Percentiles rank a stretch among this genome's conserved stretches.
phyloP scores from a whole-genome alignment of 2,888 invertebrate genomes.

The Drosophila lutescens region DNA sequence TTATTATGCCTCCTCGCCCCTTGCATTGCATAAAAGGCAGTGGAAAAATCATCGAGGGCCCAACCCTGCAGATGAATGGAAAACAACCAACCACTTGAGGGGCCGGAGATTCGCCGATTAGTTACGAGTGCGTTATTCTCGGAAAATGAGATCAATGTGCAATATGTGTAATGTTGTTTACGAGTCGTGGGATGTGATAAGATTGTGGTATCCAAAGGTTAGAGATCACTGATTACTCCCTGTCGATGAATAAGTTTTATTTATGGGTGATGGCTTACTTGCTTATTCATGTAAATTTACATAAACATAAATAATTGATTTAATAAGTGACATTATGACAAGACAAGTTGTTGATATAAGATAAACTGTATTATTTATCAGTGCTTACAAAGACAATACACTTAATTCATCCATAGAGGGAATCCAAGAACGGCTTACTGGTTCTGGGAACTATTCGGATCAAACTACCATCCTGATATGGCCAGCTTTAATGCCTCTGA shows the following conservation, averaged over 20 bases:
- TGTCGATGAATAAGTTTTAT: not conserved
- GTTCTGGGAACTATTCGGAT: not conserved
- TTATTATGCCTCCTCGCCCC: conserved; percentile 10
- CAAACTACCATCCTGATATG: not conserved
- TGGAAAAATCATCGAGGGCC: conserved; percentile 22
- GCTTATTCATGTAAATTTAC: no score
- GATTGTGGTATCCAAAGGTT: conserved; percentile 17
- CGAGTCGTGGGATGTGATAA: conserved; percentile 6
- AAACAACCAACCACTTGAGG: conserved; percentile 10
- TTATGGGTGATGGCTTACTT: conserved; percentile 5
- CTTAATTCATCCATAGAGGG: not conserved
- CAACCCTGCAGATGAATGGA: conserved; percentile 12
- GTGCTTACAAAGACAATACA: no score
- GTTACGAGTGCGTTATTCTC: conserved; percentile 4
- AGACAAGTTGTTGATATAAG: no score
- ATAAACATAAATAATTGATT: no score
- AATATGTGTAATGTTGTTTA: conserved; percentile 12
- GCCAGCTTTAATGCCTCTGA: conserved; percentile 1
- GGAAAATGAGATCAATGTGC: conserved; percentile 14
- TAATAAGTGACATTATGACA: no score
- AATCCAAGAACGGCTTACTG: not conserved
- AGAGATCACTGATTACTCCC: conserved; percentile 1
- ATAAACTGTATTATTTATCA: no score
- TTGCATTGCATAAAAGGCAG: conserved; percentile 24
- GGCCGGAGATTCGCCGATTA: conserved; percentile 8